These are phyloP conservation scores for Acanthurus tractus DNA, from an alignment of 2,797 vertebrate genomes.

Conservation along the genomic window DNA sequence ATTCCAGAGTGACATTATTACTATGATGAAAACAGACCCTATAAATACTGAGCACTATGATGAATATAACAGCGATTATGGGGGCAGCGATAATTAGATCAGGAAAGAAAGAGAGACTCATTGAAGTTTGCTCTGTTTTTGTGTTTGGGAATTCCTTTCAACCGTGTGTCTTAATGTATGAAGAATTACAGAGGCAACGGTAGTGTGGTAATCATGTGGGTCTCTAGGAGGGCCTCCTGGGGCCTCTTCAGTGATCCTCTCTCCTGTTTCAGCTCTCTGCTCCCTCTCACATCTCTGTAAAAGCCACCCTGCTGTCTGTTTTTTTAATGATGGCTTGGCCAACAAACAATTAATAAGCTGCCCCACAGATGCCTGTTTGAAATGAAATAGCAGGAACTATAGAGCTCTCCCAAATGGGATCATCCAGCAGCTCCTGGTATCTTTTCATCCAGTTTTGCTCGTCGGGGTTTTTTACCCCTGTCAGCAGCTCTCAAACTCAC, in stretches of 20 bases:
- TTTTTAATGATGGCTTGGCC: conserved; percentile 83
- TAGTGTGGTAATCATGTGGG: conserved; percentile 79
- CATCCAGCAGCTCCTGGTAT: conserved; percentile 58
- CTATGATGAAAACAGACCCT: conserved; percentile 89
- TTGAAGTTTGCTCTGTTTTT: conserved; percentile 86
- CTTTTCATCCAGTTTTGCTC: conserved; percentile 63
- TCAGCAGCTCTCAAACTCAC: conserved; percentile 62
- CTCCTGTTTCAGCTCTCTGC: conserved; percentile 69
- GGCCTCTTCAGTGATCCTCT: conserved; percentile 75
- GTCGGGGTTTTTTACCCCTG: conserved; percentile 55
- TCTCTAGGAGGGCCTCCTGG: conserved; percentile 74
- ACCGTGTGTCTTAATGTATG: conserved; percentile 82
- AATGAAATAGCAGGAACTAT: conserved; percentile 68
- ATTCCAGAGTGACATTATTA: conserved; percentile 88
- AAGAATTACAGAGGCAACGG: conserved; percentile 81
- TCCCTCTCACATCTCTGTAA: conserved; percentile 76
- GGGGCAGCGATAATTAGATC: conserved; percentile 87
- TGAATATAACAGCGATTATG: conserved; percentile 90
- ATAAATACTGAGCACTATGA: conserved; percentile 89
- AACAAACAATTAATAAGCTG: conserved; percentile 85
- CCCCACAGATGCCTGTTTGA: conserved; percentile 77
- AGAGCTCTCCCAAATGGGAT: conserved; percentile 58
- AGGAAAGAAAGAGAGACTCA: conserved; percentile 80
- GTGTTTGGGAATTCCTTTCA: conserved; percentile 85
- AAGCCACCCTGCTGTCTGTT: conserved; percentile 74